Percentiles rank a stretch among this genome's conserved stretches.
phyloP scores from a whole-genome alignment of 2,113 vertebrate species.

The Dicerorhinus sumatrensis region DNA sequence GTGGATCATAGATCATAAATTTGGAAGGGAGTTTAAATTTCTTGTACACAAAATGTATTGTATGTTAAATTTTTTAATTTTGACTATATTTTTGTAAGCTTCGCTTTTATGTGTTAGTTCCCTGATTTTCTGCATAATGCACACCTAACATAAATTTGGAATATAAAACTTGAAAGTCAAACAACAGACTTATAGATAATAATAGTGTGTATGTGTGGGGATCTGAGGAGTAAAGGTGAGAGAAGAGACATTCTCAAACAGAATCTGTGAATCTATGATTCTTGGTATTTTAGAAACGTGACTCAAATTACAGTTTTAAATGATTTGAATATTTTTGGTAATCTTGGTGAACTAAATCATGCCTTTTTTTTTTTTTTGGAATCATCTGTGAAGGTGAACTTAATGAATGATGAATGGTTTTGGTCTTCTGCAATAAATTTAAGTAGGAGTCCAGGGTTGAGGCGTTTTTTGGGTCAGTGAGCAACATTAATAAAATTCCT shows the following conservation, averaged over 20 bases:
- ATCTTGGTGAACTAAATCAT: not conserved
- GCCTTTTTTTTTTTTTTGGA: not conserved
- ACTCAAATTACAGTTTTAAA: not conserved
- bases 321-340: not conserved
- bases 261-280: not conserved
- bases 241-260: not conserved
- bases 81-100: not conserved
- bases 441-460: not conserved
- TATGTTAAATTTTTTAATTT: not conserved
- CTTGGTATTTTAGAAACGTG: not conserved
- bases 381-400: not conserved
- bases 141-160: not conserved
- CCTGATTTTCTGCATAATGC: not conserved
- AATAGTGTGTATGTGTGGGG: not conserved
- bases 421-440: not conserved
- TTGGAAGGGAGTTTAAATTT: not conserved
- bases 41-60: not conserved
- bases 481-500: not conserved
- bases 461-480: not conserved
- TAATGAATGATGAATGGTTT: not conserved
- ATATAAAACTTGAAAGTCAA: not conserved
- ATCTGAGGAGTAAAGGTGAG: not conserved
- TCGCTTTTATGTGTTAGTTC: not conserved
- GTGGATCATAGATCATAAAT: not conserved
- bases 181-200: not conserved